Percentiles rank a stretch among this genome's conserved stretches.
Evolutionary conservation across 2,797 vertebrate genomes (phyloP).

Genomic region (Poeciliopsis turneri): DNA sequence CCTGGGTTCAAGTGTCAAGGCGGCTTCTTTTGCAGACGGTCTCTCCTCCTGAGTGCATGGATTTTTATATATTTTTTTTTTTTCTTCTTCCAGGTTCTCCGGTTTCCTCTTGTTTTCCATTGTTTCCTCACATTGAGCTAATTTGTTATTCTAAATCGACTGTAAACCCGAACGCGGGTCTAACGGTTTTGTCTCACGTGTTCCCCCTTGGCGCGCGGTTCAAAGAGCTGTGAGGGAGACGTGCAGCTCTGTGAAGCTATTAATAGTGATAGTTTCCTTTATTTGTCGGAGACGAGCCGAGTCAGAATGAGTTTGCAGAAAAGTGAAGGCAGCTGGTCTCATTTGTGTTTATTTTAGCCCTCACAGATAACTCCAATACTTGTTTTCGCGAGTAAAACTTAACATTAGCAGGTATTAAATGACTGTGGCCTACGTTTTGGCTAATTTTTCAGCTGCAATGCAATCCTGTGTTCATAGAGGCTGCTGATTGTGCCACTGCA

Average conservation of each 20-base stretch:
- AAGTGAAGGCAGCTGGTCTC: not conserved
- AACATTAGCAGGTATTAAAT: not conserved
- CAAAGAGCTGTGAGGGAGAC: not conserved
- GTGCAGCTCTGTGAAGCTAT: not conserved
- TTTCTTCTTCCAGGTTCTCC: not conserved
- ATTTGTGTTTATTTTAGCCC: not conserved
- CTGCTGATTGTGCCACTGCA: not conserved
- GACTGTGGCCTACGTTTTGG: not conserved
- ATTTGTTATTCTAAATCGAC: not conserved
- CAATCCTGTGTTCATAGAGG: not conserved
- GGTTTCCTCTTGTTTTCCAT: not conserved
- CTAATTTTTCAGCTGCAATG: not conserved
- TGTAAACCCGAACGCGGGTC: not conserved
- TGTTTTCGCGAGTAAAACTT: not conserved
- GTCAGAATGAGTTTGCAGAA: not conserved
- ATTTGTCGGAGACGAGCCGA: not conserved
- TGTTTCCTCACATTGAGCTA: not conserved
- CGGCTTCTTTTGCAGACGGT: not conserved
- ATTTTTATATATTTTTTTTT: slow-evolving; percentile 5
- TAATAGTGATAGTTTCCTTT: not conserved
- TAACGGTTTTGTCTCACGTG: slow-evolving; percentile 4
- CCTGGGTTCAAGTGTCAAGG: not conserved
- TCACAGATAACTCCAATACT: not conserved
- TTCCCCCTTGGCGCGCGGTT: not conserved
- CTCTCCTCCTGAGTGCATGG: not conserved